Conservation (phyloP, 2,888 invertebrate genomes). For the Dryocosmus kuriphilus region DNA sequence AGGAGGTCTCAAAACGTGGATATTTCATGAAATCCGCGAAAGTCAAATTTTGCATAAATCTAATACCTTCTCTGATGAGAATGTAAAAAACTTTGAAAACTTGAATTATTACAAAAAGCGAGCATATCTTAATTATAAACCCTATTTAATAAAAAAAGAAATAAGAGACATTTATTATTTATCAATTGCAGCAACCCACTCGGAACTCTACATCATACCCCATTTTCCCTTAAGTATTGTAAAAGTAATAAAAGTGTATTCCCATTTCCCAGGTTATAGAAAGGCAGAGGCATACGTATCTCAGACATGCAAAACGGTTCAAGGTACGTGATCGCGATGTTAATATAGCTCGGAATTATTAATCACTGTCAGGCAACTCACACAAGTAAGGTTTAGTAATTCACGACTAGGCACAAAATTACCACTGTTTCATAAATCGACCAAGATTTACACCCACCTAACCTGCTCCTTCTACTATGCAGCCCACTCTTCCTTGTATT, state of each 20-base stretch:
- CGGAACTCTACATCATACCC: neutral
- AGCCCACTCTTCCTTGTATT: conserved; percentile 6
- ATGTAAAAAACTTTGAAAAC: no score
- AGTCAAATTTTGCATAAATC: no score
- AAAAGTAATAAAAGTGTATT: neutral
- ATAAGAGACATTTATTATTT: neutral
- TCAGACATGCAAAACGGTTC: conserved; percentile 9
- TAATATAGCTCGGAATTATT: neutral
- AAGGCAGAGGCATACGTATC: neutral
- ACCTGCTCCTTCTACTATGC: neutral
- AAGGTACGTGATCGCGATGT: conserved; percentile 5
- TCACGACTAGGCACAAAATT: neutral
- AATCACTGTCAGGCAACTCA: neutral
- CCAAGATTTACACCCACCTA: neutral
- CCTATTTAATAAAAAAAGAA: no score
- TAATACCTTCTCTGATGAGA: no score
- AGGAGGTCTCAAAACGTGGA: no score
- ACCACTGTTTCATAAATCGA: conserved; percentile 11
- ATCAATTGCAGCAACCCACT: neutral
- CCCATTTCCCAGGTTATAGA: conserved; percentile 41
- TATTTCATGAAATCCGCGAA: no score
- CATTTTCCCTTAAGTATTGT: neutral
- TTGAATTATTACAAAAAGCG: no score
- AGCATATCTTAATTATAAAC: no score
- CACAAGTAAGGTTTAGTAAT: neutral